These are phyloP conservation scores for Babyrousa celebensis DNA, from an alignment of 2,797 vertebrate species.

Conservation along the genomic window DNA sequence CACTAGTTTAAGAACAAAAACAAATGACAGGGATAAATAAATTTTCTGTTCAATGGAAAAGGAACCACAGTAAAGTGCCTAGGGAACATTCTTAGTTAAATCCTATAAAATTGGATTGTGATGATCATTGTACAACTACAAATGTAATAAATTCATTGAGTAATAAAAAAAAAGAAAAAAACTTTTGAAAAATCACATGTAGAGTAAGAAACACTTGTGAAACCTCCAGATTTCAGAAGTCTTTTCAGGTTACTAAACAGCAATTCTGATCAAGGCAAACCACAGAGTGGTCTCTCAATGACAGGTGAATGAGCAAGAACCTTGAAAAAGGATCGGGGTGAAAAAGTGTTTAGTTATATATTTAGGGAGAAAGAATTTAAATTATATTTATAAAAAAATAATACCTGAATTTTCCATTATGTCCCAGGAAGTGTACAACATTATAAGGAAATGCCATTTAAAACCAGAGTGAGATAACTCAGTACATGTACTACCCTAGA, in stretches of 20 bases:
- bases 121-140: no score
- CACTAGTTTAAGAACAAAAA: conserved; percentile 30
- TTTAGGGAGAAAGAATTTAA: conserved; percentile 42
- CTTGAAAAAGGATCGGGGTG: background rate
- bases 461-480: conserved; percentile 17
- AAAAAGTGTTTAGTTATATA: background rate
- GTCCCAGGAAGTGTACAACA: background rate
- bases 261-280: conserved; percentile 28
- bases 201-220: background rate
- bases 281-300: background rate
- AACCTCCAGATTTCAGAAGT: conserved; percentile 22
- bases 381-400: conserved; percentile 15
- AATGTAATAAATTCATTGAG: no score
- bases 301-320: background rate
- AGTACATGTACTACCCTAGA: background rate
- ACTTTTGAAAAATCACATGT: conserved; percentile 21
- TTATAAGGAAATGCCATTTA: conserved; percentile 47
- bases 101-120: background rate
- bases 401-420: conserved; percentile 54
- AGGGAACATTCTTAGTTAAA: background rate
- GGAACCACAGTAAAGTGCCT: background rate
- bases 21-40: background rate
- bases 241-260: background rate
- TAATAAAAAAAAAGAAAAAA: no score
- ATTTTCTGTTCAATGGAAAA: background rate